Evolutionary conservation across 2,888 invertebrate species (phyloP).

Genomic region (Ophion costatus): DNA sequence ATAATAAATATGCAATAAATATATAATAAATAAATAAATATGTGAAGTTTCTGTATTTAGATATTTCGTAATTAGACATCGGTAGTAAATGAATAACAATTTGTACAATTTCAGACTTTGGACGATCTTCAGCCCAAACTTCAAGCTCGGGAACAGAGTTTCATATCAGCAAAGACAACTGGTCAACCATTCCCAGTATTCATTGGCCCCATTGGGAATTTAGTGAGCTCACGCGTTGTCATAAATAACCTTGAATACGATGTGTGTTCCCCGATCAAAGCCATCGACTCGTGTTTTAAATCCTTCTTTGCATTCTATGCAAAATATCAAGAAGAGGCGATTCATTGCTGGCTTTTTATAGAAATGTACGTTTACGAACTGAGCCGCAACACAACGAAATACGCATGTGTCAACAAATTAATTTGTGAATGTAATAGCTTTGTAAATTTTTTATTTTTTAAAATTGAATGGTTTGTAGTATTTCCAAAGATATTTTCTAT

Average conservation of each 20-base stretch:
- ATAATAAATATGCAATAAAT: too few species aligned
- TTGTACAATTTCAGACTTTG: slow-evolving; percentile 24
- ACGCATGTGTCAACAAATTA: background rate
- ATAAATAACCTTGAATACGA: slow-evolving; percentile 9
- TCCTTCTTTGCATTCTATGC: background rate
- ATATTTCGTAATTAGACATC: background rate
- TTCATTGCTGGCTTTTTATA: slow-evolving; percentile 13
- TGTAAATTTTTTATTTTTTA: slow-evolving; percentile 2
- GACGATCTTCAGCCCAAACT: slow-evolving; percentile 21
- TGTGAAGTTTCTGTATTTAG: too few species aligned
- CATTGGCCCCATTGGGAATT: slow-evolving; percentile 4
- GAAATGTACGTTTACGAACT: slow-evolving; percentile 26
- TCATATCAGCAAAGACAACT: too few species aligned
- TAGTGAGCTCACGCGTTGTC: slow-evolving; percentile 13
- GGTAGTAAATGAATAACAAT: slow-evolving; percentile 5
- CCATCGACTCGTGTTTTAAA: slow-evolving; percentile 7
- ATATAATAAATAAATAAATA: too few species aligned
- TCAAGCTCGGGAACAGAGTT: slow-evolving; percentile 10
- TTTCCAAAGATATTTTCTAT: slow-evolving; percentile 9
- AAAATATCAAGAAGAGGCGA: slow-evolving; percentile 16
- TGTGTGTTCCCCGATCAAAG: slow-evolving; percentile 1
- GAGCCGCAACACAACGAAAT: background rate
- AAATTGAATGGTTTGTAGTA: slow-evolving; percentile 2
- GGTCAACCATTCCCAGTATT: too few species aligned
- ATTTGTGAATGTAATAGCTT: slow-evolving; percentile 11